A percentile compares a stretch with the other conserved stretches of the same genome.
Evolutionary conservation across 2,113 vertebrate species (phyloP).

Genomic region (cat (Felis catus)): F.catus_Fca126_mat1.0 CM031412.1:226036001-226036500

Average conservation of each 20-base stretch:
- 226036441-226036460: no score
- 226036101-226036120: not conserved
- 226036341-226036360: not conserved
- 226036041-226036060: not conserved
- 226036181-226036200: not conserved
- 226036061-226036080: not conserved
- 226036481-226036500: no score
- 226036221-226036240: not conserved
- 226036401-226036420: no score
- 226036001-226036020: not conserved
- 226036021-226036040: not conserved
- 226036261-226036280: not conserved
- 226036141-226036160: not conserved
- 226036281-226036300: not conserved
- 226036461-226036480: no score
- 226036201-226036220: not conserved
- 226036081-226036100: not conserved
- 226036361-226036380: not conserved
- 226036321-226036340: not conserved
- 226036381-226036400: no score
- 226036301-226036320: not conserved
- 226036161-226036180: not conserved
- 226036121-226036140: not conserved
- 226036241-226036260: not conserved
- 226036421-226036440: no score